Evolutionary conservation across 2,888 invertebrate species (phyloP).

Genomic region (Sepiola atlantica): DNA sequence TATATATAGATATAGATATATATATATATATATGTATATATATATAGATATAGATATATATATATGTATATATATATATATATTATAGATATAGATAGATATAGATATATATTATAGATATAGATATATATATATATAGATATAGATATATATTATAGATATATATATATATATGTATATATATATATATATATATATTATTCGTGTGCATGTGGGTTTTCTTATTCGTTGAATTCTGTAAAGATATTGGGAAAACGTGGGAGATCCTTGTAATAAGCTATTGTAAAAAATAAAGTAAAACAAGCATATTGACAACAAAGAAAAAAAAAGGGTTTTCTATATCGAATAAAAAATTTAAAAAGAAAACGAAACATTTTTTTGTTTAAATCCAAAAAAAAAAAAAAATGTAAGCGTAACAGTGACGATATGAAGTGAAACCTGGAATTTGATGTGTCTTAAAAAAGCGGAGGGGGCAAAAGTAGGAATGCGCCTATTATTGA

Average conservation of each 20-base stretch:
- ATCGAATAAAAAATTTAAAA: background rate
- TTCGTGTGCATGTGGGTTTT: background rate
- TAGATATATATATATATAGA: constrained; percentile 17
- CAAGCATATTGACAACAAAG: background rate
- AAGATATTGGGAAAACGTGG: background rate
- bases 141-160: background rate
- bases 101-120: background rate
- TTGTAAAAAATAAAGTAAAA: background rate
- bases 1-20: no score
- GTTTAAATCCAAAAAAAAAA: background rate
- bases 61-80: constrained; percentile 23
- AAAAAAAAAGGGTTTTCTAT: no score
- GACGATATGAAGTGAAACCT: background rate
- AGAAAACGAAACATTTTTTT: background rate
- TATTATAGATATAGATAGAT: background rate
- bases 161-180: background rate
- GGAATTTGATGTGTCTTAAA: background rate
- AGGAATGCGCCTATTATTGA: background rate
- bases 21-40: background rate
- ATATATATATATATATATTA: background rate
- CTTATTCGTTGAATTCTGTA: background rate
- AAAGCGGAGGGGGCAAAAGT: background rate
- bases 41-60: constrained; percentile 3
- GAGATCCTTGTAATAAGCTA: background rate
- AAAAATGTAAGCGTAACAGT: background rate